These are phyloP conservation scores for Aptenodytes patagonicus DNA, from an alignment of 2,113 vertebrate species.

Conservation along the genomic window DNA sequence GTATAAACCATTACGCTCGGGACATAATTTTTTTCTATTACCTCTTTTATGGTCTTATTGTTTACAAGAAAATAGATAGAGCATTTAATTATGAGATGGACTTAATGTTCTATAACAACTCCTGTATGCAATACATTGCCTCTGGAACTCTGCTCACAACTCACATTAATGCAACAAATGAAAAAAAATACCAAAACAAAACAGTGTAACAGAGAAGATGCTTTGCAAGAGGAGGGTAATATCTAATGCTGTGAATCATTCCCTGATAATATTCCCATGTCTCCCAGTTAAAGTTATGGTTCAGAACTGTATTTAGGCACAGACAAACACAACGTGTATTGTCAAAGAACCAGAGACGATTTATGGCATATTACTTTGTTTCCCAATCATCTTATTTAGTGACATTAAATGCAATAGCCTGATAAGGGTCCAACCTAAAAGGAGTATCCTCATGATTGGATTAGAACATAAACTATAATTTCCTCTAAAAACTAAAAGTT, in stretches of 20 bases:
- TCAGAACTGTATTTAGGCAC: not conserved
- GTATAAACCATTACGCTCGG: constrained; percentile 2
- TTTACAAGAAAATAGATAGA: constrained; percentile 69
- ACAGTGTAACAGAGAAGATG: not conserved
- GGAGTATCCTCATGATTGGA: not conserved
- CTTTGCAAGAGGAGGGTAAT: not conserved
- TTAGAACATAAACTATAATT: not conserved
- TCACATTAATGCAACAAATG: constrained; percentile 40
- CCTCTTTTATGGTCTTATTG: constrained; percentile 61
- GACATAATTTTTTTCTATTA: constrained; percentile 60
- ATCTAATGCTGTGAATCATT: not conserved
- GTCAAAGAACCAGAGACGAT: not conserved
- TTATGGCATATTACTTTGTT: not conserved
- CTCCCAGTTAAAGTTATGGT: not conserved
- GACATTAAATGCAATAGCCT: not conserved
- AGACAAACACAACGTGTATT: not conserved
- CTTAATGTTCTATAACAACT: constrained; percentile 63
- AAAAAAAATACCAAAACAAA: not conserved
- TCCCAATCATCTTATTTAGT: not conserved
- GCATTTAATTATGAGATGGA: constrained; percentile 62
- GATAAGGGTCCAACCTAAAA: not conserved
- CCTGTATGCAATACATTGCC: constrained; percentile 37
- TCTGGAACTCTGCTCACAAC: constrained; percentile 44
- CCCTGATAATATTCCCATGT: not conserved
- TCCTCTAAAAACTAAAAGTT: not conserved